These are phyloP conservation scores for Kryptolebias marmoratus DNA, from an alignment of 2,113 vertebrate species.

Conservation along the genomic window DNA sequence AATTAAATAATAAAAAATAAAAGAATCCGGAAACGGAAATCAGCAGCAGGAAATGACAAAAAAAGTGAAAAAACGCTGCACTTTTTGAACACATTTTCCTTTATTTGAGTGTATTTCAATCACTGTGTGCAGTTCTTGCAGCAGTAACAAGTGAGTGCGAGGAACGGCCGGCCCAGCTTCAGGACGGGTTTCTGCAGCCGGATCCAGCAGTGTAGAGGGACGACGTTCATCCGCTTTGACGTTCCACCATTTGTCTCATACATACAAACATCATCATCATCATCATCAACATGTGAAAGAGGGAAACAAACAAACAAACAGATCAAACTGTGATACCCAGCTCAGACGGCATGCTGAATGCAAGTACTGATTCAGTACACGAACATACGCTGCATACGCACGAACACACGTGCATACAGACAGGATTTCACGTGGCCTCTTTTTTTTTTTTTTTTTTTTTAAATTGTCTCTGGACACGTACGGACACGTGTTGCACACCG, in stretches of 20 bases:
- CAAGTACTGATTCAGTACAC: constrained; percentile 84
- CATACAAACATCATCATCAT: constrained; percentile 73
- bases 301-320: constrained; percentile 49
- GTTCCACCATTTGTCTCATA: constrained; percentile 66
- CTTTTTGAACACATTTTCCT: constrained; percentile 55
- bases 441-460: background rate
- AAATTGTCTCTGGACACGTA: constrained; percentile 23
- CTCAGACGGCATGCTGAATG: constrained; percentile 79
- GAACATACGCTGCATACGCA: constrained; percentile 65
- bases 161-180: constrained; percentile 57
- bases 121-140: constrained; percentile 72
- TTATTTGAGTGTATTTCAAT: constrained; percentile 70
- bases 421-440: constrained; percentile 23
- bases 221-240: constrained; percentile 41
- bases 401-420: constrained; percentile 68
- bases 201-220: constrained; percentile 56
- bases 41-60: background rate
- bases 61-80: background rate
- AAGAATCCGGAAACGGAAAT: too few species aligned
- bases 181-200: constrained; percentile 20
- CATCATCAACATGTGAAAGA: constrained; percentile 71
- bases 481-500: constrained; percentile 39
- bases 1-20: too few species aligned
- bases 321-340: constrained; percentile 75
- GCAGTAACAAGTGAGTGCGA: constrained; percentile 54